Evolutionary conservation across 2,113 vertebrate species (phyloP).

Genomic region (Pteruthius melanotis): DNA sequence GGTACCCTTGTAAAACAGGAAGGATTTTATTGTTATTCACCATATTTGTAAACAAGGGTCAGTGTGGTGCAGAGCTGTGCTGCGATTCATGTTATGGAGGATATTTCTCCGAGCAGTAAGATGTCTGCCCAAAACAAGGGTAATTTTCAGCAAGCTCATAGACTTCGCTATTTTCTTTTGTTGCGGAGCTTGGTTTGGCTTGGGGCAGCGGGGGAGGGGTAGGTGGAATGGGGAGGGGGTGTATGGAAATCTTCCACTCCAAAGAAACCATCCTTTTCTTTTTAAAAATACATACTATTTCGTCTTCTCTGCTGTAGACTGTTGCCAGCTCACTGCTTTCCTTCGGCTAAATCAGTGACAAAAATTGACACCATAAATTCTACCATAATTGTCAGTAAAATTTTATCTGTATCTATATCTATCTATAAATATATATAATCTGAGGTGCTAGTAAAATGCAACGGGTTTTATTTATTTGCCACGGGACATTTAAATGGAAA

Average conservation of each 20-base stretch:
- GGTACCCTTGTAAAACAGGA: neutral
- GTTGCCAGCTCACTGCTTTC: neutral
- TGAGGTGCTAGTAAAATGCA: neutral
- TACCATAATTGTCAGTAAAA: neutral
- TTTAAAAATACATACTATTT: neutral
- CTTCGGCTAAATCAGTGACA: neutral
- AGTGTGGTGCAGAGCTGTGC: neutral
- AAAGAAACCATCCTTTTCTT: neutral
- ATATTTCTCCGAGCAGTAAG: neutral
- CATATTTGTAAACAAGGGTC: neutral
- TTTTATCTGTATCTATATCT: neutral
- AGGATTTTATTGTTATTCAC: neutral
- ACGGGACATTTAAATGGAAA: neutral
- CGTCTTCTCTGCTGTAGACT: neutral
- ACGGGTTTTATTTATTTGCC: neutral
- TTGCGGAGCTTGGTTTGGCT: conserved; percentile 18
- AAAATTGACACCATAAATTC: conserved; percentile 16
- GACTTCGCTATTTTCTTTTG: conserved; percentile 29
- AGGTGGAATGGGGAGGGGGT: neutral
- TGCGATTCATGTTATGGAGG: neutral
- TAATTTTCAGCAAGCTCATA: neutral
- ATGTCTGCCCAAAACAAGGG: conserved; percentile 11
- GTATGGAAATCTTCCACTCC: neutral
- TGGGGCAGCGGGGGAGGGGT: conserved; percentile 20
- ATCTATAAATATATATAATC: neutral